Percentiles rank a stretch among this genome's conserved stretches.
phyloP scores from a whole-genome alignment of 2,113 vertebrate genomes.

The Perca schrenkii region DNA sequence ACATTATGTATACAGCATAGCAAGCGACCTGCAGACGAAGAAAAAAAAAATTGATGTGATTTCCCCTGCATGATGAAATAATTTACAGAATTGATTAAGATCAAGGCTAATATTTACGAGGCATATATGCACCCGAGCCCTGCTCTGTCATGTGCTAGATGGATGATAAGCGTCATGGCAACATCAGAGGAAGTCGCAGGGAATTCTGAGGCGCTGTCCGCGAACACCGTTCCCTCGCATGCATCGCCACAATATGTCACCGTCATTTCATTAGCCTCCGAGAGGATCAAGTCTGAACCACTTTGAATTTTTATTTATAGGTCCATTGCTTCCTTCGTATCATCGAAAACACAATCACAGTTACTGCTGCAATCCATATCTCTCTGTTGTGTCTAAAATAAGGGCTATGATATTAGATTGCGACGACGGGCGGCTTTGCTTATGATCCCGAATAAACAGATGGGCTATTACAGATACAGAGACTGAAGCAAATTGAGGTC shows the following conservation, averaged over 20 bases:
- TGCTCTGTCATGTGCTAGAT: conserved; percentile 8
- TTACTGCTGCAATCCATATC: conserved; percentile 42
- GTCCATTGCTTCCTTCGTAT: conserved; percentile 28
- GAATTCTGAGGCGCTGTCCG: background rate
- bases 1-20: conserved; percentile 56
- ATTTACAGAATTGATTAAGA: conserved; percentile 75
- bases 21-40: conserved; percentile 56
- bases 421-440: conserved; percentile 34
- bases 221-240: background rate
- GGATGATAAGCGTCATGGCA: conserved; percentile 27
- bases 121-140: conserved; percentile 31
- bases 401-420: conserved; percentile 59
- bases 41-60: conserved; percentile 52
- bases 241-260: conserved; percentile 25
- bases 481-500: conserved; percentile 77
- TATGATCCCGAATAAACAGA: conserved; percentile 71
- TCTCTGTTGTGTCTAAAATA: conserved; percentile 53
- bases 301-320: conserved; percentile 64
- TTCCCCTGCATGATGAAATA: conserved; percentile 74
- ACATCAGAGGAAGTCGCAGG: conserved; percentile 16
- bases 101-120: conserved; percentile 71
- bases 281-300: conserved; percentile 32
- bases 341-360: conserved; percentile 53
- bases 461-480: conserved; percentile 75
- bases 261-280: conserved; percentile 49